phyloP scores from a whole-genome alignment of 2,797 vertebrate species.

The Eremophila alpestris region DNA sequence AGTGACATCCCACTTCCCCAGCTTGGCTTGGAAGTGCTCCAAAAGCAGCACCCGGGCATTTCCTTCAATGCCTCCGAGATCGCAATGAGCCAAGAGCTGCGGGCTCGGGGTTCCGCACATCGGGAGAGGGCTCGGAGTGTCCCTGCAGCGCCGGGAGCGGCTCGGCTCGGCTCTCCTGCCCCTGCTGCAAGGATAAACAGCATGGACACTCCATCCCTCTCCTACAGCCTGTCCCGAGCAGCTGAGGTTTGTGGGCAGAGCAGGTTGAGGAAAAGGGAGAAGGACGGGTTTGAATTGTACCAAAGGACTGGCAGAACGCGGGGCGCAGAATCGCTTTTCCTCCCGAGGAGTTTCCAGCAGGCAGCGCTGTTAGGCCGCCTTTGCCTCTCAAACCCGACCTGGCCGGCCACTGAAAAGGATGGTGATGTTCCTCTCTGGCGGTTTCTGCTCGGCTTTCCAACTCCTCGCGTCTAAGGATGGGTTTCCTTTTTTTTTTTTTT shows the following conservation, averaged over 20 bases:
- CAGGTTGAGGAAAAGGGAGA: rapidly evolving
- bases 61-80: not conserved
- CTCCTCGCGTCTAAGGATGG: rapidly evolving
- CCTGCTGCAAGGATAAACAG: rapidly evolving
- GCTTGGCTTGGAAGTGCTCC: rapidly evolving
- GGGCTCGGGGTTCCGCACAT: rapidly evolving
- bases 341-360: not conserved
- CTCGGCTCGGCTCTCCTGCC: too few species aligned
- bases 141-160: not conserved
- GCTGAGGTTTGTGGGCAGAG: not conserved
- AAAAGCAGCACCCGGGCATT: too few species aligned
- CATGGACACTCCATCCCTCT: too few species aligned
- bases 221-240: not conserved
- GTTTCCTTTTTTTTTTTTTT: not conserved
- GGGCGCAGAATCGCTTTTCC: rapidly evolving
- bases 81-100: rapidly evolving
- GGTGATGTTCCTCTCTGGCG: rapidly evolving
- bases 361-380: not conserved
- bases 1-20: not conserved
- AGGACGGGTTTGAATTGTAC: too few species aligned
- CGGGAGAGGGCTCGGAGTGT: rapidly evolving
- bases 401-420: not conserved
- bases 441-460: not conserved
- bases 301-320: rapidly evolving
- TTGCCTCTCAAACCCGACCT: not conserved